Conservation (phyloP, 2,888 invertebrate genomes). For the Conomelus anceps region DNA sequence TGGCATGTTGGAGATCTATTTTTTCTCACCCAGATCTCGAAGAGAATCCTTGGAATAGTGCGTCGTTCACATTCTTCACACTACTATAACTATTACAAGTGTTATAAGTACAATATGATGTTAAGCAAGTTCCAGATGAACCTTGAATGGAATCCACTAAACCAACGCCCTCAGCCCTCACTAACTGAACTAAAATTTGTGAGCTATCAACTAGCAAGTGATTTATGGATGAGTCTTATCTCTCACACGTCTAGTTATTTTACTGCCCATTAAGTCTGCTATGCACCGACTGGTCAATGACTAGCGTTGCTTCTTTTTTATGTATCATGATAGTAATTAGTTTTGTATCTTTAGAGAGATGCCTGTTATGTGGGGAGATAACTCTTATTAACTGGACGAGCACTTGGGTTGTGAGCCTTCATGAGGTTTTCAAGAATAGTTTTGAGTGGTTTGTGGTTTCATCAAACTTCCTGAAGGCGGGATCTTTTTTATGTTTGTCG, state of each 20-base stretch:
- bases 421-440: not conserved
- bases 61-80: not conserved
- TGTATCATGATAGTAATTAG: not conserved
- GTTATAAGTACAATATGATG: not conserved
- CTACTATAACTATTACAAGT: not conserved
- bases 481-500: not conserved
- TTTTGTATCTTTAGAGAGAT: not conserved
- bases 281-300: not conserved
- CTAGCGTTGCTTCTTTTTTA: not conserved
- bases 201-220: not conserved
- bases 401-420: not conserved
- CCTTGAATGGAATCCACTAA: not conserved
- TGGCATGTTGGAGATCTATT: not conserved
- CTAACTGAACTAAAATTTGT: not conserved
- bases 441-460: not conserved
- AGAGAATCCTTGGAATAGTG: not conserved
- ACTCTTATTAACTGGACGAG: too few species aligned
- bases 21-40: too few species aligned
- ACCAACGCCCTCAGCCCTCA: not conserved
- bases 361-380: too few species aligned
- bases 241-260: not conserved
- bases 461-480: not conserved
- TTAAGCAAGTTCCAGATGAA: not conserved
- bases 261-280: not conserved
- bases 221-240: not conserved